A percentile compares a stretch with the other conserved stretches of the same genome.
Conservation (phyloP, 2,888 invertebrate genomes). For the Odontocerum albicorne region DNA sequence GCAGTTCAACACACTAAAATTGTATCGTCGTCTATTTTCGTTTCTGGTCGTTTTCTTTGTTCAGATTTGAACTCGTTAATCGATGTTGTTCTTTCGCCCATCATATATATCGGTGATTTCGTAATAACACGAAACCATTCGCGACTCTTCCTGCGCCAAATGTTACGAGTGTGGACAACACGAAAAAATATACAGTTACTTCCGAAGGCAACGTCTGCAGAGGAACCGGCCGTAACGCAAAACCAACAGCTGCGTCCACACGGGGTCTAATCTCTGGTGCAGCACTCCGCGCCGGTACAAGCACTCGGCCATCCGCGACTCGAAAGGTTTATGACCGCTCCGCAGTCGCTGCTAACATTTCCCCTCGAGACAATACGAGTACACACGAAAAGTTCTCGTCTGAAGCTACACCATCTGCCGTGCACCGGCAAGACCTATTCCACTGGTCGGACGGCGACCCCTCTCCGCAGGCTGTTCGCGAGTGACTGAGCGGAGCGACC, state of each 20-base stretch:
- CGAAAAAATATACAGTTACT: slow-evolving; percentile 28
- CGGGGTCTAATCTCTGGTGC: slow-evolving; percentile 3
- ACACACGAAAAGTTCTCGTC: too few relatives aligned
- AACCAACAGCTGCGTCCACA: slow-evolving; percentile 21
- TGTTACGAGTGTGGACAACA: slow-evolving; percentile 16
- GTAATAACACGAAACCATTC: slow-evolving; percentile 9
- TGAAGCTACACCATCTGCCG: too few relatives aligned
- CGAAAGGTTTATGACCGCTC: slow-evolving; percentile 28
- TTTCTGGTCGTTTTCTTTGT: neutral
- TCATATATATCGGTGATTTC: too few relatives aligned
- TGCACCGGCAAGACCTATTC: neutral
- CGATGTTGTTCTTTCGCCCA: neutral
- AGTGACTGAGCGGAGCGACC: slow-evolving; percentile 14
- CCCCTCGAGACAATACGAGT: too few relatives aligned
- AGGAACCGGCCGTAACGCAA: slow-evolving; percentile 25
- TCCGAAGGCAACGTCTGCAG: slow-evolving; percentile 22
- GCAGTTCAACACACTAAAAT: slow-evolving; percentile 1
- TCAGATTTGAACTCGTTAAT: slow-evolving; percentile 7
- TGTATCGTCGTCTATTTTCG: slow-evolving; percentile 4
- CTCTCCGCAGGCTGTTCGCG: slow-evolving; percentile 14
- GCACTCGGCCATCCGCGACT: neutral
- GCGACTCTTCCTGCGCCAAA: slow-evolving; percentile 23
- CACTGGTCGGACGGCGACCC: neutral
- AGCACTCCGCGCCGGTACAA: neutral
- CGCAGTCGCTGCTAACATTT: too few relatives aligned